phyloP scores from a whole-genome alignment of 2,113 vertebrate genomes.

The Galbula dea region DNA sequence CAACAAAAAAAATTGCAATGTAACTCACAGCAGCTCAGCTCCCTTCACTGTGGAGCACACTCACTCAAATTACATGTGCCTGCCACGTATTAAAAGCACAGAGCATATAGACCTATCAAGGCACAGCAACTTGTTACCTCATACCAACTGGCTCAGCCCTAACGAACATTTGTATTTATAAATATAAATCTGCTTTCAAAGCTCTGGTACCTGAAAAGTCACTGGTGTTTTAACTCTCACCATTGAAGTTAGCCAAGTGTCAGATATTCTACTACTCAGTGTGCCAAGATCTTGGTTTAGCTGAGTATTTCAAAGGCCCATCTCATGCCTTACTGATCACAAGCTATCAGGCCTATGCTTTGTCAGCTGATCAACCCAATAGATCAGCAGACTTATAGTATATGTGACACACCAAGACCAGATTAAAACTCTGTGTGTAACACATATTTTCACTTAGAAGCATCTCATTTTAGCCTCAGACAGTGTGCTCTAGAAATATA shows the following conservation, averaged over 20 bases:
- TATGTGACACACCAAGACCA: neutral
- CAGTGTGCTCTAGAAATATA: neutral
- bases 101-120: neutral
- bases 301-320: neutral
- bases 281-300: neutral
- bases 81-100: neutral
- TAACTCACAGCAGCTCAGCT: neutral
- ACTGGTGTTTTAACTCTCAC: neutral
- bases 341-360: neutral
- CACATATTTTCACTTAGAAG: neutral
- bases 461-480: neutral
- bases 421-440: neutral
- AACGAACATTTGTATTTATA: neutral
- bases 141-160: neutral
- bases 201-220: neutral
- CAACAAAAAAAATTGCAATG: neutral
- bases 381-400: neutral
- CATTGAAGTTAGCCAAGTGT: neutral
- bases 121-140: neutral
- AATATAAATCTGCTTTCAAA: neutral
- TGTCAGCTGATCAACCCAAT: neutral
- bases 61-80: neutral
- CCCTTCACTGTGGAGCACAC: neutral
- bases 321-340: neutral
- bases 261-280: accelerated